Evolutionary conservation across 2,888 invertebrate species (phyloP), one percentile per base, ranked within the genome.

Genomic region (Aleiodes testaceus): DNA sequence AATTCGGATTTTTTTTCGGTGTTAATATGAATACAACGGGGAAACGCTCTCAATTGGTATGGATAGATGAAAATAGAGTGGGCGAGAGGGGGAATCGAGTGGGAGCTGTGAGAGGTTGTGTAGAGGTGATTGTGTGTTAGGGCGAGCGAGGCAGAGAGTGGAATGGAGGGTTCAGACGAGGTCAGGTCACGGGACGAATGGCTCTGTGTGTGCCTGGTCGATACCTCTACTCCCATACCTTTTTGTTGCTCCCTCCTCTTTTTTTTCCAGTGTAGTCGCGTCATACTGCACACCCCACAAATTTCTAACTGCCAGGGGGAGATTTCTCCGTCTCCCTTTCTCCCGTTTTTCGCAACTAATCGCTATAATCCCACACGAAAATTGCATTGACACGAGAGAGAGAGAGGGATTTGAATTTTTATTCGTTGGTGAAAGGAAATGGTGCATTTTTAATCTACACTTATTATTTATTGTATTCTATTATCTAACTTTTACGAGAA

Each of bases 121-220:
- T 74, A 76, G 77, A 78, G 81, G 80, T 80, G 84, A 84, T 82
- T 81, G 82, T 77, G 81, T 83, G 26, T 26, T 81, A 79, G 82
- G 81, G 79, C 76, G 63, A 77, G 76, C 72, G 76, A 79, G 77
- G 76, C 67, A 76, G 76, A 66, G 74, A 78, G 77, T 78, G 80
- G 81, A 79, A 80, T 78, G 78, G 84, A 80, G 85, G 84, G 87
- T 86, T 87, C 87, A 86, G 86, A 79, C 83, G 86, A 85, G 87
- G 87, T 86, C 86, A 86, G 87, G 87, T 87, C 87, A 86, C 83
- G 82, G 82, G 84, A 84, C 82, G 82, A 75, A 79, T 77, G 77
- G 77, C 72, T 80, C 72, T 77, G 44, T 20, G 45, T 42, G 44
- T 20, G 45, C 26, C 72, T 72, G 75, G 75, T 74, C 75, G 76